phyloP scores from a whole-genome alignment of 2,113 vertebrate genomes.

The Dicerorhinus sumatrensis region DNA sequence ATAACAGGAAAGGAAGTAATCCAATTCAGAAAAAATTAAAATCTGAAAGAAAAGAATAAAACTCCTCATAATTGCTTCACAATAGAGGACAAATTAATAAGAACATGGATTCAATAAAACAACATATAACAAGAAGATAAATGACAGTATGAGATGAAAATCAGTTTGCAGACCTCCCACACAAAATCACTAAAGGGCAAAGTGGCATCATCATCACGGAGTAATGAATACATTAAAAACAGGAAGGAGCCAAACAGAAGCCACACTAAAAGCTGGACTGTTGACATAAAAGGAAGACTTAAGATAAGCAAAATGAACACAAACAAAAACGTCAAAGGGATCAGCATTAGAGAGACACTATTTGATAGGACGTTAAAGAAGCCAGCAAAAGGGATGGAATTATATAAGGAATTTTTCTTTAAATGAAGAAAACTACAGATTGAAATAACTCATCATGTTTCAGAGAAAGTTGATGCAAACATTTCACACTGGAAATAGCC shows the following conservation, averaged over 20 bases:
- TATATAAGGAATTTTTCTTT: background rate
- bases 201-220: background rate
- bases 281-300: background rate
- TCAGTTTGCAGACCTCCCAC: background rate
- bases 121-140: background rate
- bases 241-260: background rate
- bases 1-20: background rate
- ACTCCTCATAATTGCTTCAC: background rate
- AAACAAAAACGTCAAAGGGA: background rate
- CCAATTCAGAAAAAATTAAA: background rate
- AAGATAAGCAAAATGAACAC: background rate
- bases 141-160: background rate
- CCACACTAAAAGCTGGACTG: background rate
- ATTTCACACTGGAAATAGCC: background rate
- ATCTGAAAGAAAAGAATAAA: background rate
- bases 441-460: background rate
- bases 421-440: background rate
- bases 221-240: background rate
- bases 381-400: background rate
- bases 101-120: background rate
- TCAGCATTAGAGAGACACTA: background rate
- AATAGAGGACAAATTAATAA: background rate
- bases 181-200: background rate
- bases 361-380: background rate
- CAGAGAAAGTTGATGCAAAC: background rate